Evolutionary conservation across 2,888 invertebrate species (phyloP), one percentile per base, ranked within the genome.

Genomic region (Trachelus troglodyta): DNA sequence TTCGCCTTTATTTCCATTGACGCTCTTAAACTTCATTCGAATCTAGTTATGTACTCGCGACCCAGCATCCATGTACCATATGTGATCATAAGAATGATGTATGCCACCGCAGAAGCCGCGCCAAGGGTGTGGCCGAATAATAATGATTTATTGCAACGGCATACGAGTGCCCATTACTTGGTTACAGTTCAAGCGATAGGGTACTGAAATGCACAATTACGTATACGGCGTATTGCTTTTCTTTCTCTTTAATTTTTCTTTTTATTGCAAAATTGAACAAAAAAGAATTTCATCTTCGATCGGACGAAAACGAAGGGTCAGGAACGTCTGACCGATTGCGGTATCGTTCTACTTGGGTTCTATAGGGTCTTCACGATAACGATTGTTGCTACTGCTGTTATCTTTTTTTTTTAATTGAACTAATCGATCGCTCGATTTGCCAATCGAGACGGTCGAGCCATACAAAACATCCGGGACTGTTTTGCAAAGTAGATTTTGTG

Each of bases 71-170:
- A 12, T 34, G 71, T 34, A 71, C 71, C 56, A 56, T 56, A 23
- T 71, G 71, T 71, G 33, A 31, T 31, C 34, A 81, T 81, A 79
- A 80, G 80, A 83, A 83, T 83, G 84, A 87, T 86, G 83, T 79
- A 84, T 81, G 81, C 79, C 77, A 71, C 76, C 79, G 81, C 76
- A 79, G 83, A 79, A 83, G 78, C 79, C 79, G 78, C 77, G 81
- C 78, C 82, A 81, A 80, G 83, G 81, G 83, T 83, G 86, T 84
- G 85, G 82, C 84, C 84, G 83, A 88, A 86, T 89, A 87, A 88
- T 85, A 83, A 83, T 85, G 86, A 88, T 85, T 84, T 85, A 87
- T 84, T 77, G 75, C 81, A 82, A 82, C 80, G 80, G 81, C 83
- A 77, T 80, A 79, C 23, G 15, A 40, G 56, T 56, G 9, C 56